Conservation (phyloP, 2,888 invertebrate genomes). For the Clitarchus hookeri region DNA sequence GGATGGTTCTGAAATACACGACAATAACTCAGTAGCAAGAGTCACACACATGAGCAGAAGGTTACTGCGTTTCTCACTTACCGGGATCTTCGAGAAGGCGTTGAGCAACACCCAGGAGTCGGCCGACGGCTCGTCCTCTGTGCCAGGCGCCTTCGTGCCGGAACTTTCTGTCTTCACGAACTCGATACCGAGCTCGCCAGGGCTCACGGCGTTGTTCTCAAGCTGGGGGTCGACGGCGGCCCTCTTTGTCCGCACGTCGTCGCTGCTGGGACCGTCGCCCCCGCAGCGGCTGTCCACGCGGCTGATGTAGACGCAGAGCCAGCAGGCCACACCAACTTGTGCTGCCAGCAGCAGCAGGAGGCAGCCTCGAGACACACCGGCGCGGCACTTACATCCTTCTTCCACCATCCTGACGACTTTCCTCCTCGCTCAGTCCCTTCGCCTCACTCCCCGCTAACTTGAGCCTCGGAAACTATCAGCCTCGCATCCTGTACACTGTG, state of each 20-base stretch:
- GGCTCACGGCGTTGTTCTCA: constrained; percentile 16
- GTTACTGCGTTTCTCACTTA: neutral
- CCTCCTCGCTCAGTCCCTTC: neutral
- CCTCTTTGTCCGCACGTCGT: neutral
- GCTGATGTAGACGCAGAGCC: neutral
- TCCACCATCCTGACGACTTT: neutral
- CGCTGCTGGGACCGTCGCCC: neutral
- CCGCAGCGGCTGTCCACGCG: constrained; percentile 10
- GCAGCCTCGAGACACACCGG: neutral
- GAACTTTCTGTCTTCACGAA: neutral
- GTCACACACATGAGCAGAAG: neutral
- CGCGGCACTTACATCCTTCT: neutral
- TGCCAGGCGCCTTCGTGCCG: neutral
- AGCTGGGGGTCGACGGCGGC: neutral
- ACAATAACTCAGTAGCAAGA: neutral
- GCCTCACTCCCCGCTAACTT: too few species aligned
- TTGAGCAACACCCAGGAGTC: constrained; percentile 24
- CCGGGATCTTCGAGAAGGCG: constrained; percentile 23
- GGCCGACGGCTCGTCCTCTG: neutral
- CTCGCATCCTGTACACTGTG: too few species aligned
- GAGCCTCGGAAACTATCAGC: too few species aligned
- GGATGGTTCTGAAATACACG: neutral
- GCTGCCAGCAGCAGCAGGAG: neutral
- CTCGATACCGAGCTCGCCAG: neutral
- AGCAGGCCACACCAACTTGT: neutral